Evolutionary conservation across 2,797 vertebrate species (phyloP).

Genomic region (Myoxocephalus aenaeus): DNA sequence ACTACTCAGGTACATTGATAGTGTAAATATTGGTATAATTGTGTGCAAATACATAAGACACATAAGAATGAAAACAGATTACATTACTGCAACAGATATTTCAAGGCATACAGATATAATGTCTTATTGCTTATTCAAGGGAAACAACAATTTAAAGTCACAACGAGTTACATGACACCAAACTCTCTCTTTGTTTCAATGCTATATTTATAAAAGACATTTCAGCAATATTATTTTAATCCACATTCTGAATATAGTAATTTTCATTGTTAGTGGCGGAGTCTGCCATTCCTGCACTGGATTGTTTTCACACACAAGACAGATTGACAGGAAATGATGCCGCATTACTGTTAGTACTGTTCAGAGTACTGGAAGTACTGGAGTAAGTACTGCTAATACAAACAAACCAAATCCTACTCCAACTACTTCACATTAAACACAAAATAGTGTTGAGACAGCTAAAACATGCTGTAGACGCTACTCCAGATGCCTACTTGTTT

Average conservation of each 20-base stretch:
- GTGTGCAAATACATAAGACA: background rate
- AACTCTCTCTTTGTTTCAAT: background rate
- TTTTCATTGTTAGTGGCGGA: background rate
- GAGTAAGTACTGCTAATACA: background rate
- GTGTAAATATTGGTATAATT: background rate
- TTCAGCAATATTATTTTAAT: background rate
- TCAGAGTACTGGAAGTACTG: background rate
- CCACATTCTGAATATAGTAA: background rate
- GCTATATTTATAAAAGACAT: background rate
- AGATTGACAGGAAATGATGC: background rate
- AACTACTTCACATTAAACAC: background rate
- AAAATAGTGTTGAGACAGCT: background rate
- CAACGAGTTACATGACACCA: no score
- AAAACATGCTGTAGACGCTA: no score
- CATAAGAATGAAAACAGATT: background rate
- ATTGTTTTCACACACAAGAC: background rate
- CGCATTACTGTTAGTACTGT: background rate
- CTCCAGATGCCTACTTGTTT: slow-evolving; percentile 77
- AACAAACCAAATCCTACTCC: background rate
- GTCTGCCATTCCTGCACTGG: background rate
- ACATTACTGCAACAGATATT: background rate
- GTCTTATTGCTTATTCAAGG: background rate
- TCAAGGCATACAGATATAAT: background rate
- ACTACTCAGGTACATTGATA: no score
- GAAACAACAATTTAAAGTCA: background rate